Evolutionary conservation across 2,888 invertebrate species (phyloP), one percentile per base, ranked within the genome.

Genomic region (Diloba caeruleocephala): DNA sequence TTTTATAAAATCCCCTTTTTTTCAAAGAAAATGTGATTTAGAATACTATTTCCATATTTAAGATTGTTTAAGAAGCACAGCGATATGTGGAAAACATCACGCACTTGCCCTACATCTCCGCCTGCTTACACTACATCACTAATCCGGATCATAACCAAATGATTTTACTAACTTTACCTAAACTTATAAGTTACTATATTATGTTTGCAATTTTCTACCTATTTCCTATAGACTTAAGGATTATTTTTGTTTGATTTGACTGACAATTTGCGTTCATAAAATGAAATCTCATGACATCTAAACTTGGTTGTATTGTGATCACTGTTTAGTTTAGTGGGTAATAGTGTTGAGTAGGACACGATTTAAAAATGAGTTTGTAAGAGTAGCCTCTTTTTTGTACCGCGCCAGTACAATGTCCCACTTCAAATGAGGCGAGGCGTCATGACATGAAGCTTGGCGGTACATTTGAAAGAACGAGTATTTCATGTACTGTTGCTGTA

Each of bases 251-350:
- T 51, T 51, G 28, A 37, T 54, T 53, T n/a, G n/a, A n/a, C n/a
- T n/a, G n/a, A n/a, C n/a, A 17, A 14, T 62, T 54, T 19, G 37
- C 29, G 21, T 10, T 42, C 17, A 13, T 44, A 29, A 38, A 33
- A 32, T 26, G 42, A 50, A 70, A 70, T 67, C 67, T 71, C 67
- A 57, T 62, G 62, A 60, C 45, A 49, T 39, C 25, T 34, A 15
- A 37, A 25, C 52, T 29, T 37, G 46, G 42, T 66, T 59, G 34
- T 65, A 19, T 48, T 46, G 32, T 54, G 45, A 54, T 65, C 36
- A 41, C 28, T 46, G 44, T 15, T 29, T 60, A 65, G 43, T 39
- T 65, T 60, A 51, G 56, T 48, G 48, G 49, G 48, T 54, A 61
- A 52, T 53, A 63, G 63, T 67, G n/a, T n/a, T n/a, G n/a, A n/a